Evolutionary conservation across 2,888 invertebrate species (phyloP).

Genomic region (Pharmacophagus antenor): DNA sequence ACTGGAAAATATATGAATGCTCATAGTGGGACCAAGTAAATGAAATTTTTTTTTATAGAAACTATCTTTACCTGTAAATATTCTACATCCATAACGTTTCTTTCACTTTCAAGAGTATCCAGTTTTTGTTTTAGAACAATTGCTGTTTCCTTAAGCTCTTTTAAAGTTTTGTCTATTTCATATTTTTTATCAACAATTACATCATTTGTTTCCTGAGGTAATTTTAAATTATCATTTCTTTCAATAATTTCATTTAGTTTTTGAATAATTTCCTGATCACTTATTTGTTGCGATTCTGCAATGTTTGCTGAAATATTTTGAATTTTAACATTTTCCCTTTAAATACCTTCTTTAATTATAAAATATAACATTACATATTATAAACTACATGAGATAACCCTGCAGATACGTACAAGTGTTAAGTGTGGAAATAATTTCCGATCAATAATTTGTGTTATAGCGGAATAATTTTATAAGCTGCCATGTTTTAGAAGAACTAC

Average conservation of each 20-base stretch:
- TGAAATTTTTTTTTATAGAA: too few species aligned
- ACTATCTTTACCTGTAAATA: constrained; percentile 55
- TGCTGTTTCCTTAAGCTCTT: constrained; percentile 67
- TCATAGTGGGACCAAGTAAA: too few species aligned
- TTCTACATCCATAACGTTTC: constrained; percentile 68
- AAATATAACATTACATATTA: too few species aligned
- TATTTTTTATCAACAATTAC: constrained; percentile 31
- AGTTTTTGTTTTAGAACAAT: constrained; percentile 64
- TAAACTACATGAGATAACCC: too few species aligned
- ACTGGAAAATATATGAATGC: too few species aligned
- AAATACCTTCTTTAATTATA: too few species aligned
- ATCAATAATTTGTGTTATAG: too few species aligned
- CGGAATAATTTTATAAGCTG: too few species aligned
- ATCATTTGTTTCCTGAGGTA: constrained; percentile 17
- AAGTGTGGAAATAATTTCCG: too few species aligned
- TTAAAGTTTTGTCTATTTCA: constrained; percentile 53
- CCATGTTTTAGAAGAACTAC: too few species aligned
- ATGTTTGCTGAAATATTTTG: constrained; percentile 35
- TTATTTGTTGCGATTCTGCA: constrained; percentile 8
- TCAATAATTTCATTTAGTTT: constrained; percentile 43
- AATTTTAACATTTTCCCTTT: too few species aligned
- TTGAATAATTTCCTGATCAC: constrained; percentile 45
- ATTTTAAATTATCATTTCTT: constrained; percentile 30
- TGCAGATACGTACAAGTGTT: too few species aligned
- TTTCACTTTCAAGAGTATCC: constrained; percentile 64